Percentiles rank a stretch among this genome's conserved stretches.
Evolutionary conservation across 2,888 invertebrate species (phyloP).

Genomic region (Agrotis puta): DNA sequence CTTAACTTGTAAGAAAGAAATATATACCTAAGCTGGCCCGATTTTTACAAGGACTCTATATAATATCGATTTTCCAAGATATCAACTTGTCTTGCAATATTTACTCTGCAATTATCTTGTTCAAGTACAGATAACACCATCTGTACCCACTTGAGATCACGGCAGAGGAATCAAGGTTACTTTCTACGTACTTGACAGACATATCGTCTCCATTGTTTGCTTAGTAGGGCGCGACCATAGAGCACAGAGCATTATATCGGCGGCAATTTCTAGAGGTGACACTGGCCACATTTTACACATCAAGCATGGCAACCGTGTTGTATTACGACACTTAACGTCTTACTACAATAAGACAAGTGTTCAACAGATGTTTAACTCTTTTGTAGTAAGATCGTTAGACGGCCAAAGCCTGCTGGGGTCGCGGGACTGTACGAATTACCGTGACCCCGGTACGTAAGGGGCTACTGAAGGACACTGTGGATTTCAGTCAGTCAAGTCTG

Average conservation of each 20-base stretch:
- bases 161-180: conserved; percentile 26
- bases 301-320: neutral
- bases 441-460: too few relatives aligned
- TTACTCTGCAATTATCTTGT: neutral
- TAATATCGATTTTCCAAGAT: neutral
- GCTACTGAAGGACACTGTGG: too few relatives aligned
- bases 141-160: conserved; percentile 19
- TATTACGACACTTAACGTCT: neutral
- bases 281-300: neutral
- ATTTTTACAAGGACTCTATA: neutral
- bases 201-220: conserved; percentile 45
- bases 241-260: neutral
- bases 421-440: too few relatives aligned
- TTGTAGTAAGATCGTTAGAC: too few relatives aligned
- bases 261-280: neutral
- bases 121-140: conserved; percentile 7
- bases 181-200: conserved; percentile 41
- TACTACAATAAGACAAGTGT: too few relatives aligned
- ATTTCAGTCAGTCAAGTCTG: too few relatives aligned
- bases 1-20: neutral
- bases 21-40: too few relatives aligned
- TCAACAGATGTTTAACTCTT: too few relatives aligned
- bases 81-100: neutral
- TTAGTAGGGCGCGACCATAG: conserved; percentile 39
- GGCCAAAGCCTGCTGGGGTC: too few relatives aligned